Conservation (phyloP, 2,113 vertebrate genomes). For the Pimephales promelas region DNA sequence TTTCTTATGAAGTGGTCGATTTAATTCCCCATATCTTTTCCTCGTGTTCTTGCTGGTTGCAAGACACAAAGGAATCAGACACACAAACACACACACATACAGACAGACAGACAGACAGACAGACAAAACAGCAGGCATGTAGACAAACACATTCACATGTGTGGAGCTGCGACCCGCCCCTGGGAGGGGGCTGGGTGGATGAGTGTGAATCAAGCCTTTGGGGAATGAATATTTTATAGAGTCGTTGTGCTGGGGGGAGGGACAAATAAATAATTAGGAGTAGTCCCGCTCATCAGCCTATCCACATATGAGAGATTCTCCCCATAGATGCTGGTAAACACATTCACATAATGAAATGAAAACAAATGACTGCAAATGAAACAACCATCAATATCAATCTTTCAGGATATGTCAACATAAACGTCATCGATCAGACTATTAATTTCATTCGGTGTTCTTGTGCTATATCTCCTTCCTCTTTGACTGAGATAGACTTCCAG, state of each 20-base stretch:
- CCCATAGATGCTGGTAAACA: constrained; percentile 34
- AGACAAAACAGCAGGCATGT: constrained; percentile 45
- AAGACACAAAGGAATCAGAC: constrained; percentile 15
- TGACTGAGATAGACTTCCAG: constrained; percentile 3
- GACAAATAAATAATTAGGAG: constrained; percentile 58
- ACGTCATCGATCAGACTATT: constrained; percentile 38
- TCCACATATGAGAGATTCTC: constrained; percentile 20
- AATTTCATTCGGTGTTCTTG: constrained; percentile 24
- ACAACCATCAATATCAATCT: constrained; percentile 39
- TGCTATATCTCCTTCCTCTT: constrained; percentile 8
- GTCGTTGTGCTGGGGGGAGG: constrained; percentile 39
- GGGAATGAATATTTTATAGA: constrained; percentile 57
- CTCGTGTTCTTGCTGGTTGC: not conserved
- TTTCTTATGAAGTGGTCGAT: not conserved
- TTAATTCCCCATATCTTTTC: not conserved
- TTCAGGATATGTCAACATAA: constrained; percentile 36
- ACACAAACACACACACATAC: constrained; percentile 18
- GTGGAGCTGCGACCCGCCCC: not conserved
- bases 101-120: constrained; percentile 7
- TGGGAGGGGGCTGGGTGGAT: constrained; percentile 35
- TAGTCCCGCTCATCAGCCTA: constrained; percentile 32
- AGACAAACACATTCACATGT: constrained; percentile 8
- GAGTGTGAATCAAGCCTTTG: constrained; percentile 45
- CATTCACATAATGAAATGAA: constrained; percentile 38
- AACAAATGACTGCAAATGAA: constrained; percentile 41